These are phyloP conservation scores for Sorex fumeus DNA, from an alignment of 2,113 vertebrate genomes.

Conservation along the genomic window DNA sequence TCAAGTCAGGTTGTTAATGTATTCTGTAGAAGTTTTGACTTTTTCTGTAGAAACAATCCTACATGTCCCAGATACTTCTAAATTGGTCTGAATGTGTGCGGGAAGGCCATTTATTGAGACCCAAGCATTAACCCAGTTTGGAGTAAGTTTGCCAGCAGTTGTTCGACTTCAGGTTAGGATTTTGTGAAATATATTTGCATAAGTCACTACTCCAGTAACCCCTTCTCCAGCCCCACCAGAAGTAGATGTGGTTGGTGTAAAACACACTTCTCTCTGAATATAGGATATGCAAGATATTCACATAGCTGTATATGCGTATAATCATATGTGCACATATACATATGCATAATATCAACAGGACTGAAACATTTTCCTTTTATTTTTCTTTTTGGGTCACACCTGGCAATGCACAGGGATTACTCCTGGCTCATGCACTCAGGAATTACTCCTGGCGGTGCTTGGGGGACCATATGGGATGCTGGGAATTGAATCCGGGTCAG, in stretches of 20 bases:
- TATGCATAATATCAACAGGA: too few species aligned
- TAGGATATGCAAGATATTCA: background rate
- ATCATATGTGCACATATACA: too few species aligned
- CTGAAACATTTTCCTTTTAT: too few species aligned
- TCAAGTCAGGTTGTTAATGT: constrained; percentile 50
- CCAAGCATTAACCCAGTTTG: background rate
- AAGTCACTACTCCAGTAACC: background rate
- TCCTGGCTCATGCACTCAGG: too few species aligned
- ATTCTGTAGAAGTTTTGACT: constrained; percentile 23
- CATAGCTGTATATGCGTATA: too few species aligned
- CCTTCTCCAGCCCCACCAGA: background rate
- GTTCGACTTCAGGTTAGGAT: constrained; percentile 18
- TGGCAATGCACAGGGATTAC: too few species aligned
- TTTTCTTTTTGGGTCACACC: too few species aligned
- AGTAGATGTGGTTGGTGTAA: background rate
- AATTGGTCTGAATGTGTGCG: too few species aligned
- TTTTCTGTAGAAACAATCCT: constrained; percentile 28
- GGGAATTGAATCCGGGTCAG: too few species aligned
- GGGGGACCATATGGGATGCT: too few species aligned
- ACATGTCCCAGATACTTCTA: background rate
- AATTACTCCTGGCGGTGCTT: too few species aligned
- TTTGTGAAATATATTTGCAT: background rate
- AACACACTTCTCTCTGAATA: background rate
- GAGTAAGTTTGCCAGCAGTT: background rate
- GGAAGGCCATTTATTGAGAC: background rate